A percentile compares a stretch with the other conserved stretches of the same genome.
Conservation (phyloP, 2,797 vertebrate genomes). For the Steatocranus sp. region DNA sequence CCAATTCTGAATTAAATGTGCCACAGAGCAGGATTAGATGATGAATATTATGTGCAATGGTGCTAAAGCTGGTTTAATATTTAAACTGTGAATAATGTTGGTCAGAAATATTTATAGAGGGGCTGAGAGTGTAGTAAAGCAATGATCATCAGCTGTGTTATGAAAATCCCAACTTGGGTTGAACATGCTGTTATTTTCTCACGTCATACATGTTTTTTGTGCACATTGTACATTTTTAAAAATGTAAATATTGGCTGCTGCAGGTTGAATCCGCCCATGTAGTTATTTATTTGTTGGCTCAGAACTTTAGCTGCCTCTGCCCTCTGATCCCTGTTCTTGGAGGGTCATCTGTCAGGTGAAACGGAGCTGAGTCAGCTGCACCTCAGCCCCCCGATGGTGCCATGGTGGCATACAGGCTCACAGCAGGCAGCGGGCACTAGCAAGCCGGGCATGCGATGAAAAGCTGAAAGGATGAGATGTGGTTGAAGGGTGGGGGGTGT, state of each 20-base stretch:
- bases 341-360: slow-evolving; percentile 30
- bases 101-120: not conserved
- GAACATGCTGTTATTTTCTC: not conserved
- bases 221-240: not conserved
- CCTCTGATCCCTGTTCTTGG: not conserved
- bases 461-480: slow-evolving; percentile 52
- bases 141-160: not conserved
- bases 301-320: slow-evolving; percentile 11
- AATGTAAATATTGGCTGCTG: not conserved
- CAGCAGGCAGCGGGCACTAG: slow-evolving; percentile 31
- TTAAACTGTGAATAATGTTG: not conserved
- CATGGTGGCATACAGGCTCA: slow-evolving; percentile 40
- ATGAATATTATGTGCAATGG: not conserved
- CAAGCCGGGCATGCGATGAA: slow-evolving; percentile 46
- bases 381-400: slow-evolving; percentile 31
- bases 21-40: not conserved
- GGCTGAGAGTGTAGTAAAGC: not conserved
- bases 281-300: not conserved
- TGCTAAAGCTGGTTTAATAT: not conserved
- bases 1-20: not conserved
- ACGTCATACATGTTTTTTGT: not conserved
- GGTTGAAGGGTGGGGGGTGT: slow-evolving; percentile 1
- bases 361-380: slow-evolving; percentile 55
- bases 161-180: not conserved
- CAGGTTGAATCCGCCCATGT: not conserved